A percentile compares a stretch with the other conserved stretches of the same genome.
phyloP scores from a whole-genome alignment of 2,888 invertebrate genomes.

The Pterostichus madidus region DNA sequence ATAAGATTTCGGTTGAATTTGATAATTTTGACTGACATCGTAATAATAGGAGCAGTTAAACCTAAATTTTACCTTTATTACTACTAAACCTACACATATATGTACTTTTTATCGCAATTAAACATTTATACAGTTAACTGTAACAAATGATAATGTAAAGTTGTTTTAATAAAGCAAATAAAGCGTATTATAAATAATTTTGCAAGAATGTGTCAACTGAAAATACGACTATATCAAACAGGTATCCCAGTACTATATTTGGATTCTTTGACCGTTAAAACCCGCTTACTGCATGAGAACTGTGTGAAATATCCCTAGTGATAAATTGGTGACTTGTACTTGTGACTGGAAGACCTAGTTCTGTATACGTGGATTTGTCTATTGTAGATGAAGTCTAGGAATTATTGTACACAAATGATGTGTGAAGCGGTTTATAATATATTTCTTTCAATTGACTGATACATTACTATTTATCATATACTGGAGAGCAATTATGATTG shows the following conservation, averaged over 20 bases:
- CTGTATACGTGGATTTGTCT: slow-evolving; percentile 5
- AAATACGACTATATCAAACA: too few species aligned
- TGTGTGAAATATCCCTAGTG: slow-evolving; percentile 51
- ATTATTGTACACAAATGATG: slow-evolving; percentile 9
- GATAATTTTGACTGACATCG: too few species aligned
- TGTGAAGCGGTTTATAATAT: slow-evolving; percentile 24
- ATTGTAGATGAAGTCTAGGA: slow-evolving; percentile 39
- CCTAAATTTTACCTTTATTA: too few species aligned
- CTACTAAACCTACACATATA: too few species aligned
- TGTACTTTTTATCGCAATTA: too few species aligned
- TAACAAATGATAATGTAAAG: too few species aligned
- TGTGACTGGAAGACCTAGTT: slow-evolving; percentile 1
- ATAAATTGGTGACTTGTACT: slow-evolving; percentile 51
- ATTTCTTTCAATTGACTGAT: neutral
- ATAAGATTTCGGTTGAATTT: too few species aligned
- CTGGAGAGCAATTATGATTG: neutral
- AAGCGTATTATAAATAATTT: too few species aligned
- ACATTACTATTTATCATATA: neutral
- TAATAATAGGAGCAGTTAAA: too few species aligned
- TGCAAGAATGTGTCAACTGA: too few species aligned
- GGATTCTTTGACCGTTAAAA: slow-evolving; percentile 40
- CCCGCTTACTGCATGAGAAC: slow-evolving; percentile 45
- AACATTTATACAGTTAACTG: too few species aligned
- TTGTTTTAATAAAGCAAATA: too few species aligned
- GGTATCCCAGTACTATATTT: neutral